phyloP scores from a whole-genome alignment of 2,888 invertebrate genomes.

The Crepidodera aurea region DNA sequence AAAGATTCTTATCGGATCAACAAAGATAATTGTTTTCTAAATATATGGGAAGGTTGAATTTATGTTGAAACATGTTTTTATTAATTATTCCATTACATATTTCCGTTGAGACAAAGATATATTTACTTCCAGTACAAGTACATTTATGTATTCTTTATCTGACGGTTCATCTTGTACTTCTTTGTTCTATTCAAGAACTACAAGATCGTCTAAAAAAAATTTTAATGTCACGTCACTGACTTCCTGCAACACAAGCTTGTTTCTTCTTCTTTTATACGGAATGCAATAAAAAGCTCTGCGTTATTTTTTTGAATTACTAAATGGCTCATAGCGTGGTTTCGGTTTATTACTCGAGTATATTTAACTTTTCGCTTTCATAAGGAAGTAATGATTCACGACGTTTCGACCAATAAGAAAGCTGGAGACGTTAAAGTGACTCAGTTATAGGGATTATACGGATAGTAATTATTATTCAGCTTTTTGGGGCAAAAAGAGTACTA shows the following conservation, averaged over 20 bases:
- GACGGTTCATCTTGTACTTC: background rate
- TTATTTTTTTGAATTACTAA: background rate
- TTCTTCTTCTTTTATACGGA: background rate
- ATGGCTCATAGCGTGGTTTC: conserved; percentile 4
- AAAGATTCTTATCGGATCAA: too few relatives aligned
- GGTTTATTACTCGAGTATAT: background rate
- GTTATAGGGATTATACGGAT: background rate
- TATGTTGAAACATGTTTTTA: too few relatives aligned
- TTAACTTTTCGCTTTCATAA: conserved; percentile 4
- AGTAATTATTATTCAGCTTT: background rate
- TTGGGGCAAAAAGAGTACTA: too few relatives aligned
- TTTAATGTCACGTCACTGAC: background rate
- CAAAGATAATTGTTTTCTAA: too few relatives aligned
- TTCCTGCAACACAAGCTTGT: background rate
- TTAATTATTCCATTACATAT: too few relatives aligned
- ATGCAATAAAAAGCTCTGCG: background rate
- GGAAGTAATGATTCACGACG: background rate
- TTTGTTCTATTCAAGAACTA: background rate
- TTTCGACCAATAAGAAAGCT: background rate
- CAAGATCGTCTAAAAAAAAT: background rate
- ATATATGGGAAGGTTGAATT: too few relatives aligned
- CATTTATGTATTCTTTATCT: background rate
- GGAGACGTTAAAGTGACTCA: background rate
- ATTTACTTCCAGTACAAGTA: too few relatives aligned
- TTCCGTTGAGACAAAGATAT: too few relatives aligned